Evolutionary conservation across 2,888 invertebrate species (phyloP).

Genomic region (Liodrosophila aerea): DNA sequence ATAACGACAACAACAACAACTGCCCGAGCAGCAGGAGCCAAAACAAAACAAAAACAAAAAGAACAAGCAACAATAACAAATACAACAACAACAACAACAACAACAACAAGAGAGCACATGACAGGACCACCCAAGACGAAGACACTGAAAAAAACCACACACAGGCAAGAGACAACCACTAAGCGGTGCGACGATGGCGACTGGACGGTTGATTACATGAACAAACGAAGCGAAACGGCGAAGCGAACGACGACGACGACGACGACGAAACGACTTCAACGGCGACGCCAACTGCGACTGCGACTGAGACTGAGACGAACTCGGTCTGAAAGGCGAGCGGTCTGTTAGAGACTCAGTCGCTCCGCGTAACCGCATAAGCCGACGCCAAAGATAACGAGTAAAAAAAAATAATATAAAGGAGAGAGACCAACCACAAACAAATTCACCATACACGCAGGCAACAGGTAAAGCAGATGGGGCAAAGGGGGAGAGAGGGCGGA

Average conservation of each 20-base stretch:
- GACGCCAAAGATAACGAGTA: slow-evolving; percentile 77
- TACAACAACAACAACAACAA: slow-evolving; percentile 34
- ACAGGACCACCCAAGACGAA: slow-evolving; percentile 73
- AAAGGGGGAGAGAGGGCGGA: not conserved
- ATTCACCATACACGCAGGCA: slow-evolving; percentile 68
- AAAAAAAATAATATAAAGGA: slow-evolving; percentile 28
- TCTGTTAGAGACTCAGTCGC: slow-evolving; percentile 41
- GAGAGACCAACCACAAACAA: slow-evolving; percentile 52
- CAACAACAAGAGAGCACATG: slow-evolving; percentile 50
- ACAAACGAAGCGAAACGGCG: slow-evolving; percentile 64
- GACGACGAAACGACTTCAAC: too few relatives aligned
- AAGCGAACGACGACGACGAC: slow-evolving; percentile 17
- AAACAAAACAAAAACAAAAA: slow-evolving; percentile 9
- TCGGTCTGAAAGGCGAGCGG: not conserved
- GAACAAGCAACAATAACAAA: slow-evolving; percentile 16
- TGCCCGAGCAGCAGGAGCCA: slow-evolving; percentile 20
- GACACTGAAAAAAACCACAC: slow-evolving; percentile 62
- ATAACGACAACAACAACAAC: slow-evolving; percentile 33
- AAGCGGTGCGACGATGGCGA: slow-evolving; percentile 42
- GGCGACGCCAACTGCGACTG: slow-evolving; percentile 8
- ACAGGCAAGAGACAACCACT: slow-evolving; percentile 58
- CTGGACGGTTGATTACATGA: slow-evolving; percentile 74
- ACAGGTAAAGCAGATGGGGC: slow-evolving; percentile 6
- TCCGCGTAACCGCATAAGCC: slow-evolving; percentile 70
- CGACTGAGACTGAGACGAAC: slow-evolving; percentile 7